Evolutionary conservation across 2,888 invertebrate genomes (phyloP).

Genomic region (Drosophila hamatofila): DNA sequence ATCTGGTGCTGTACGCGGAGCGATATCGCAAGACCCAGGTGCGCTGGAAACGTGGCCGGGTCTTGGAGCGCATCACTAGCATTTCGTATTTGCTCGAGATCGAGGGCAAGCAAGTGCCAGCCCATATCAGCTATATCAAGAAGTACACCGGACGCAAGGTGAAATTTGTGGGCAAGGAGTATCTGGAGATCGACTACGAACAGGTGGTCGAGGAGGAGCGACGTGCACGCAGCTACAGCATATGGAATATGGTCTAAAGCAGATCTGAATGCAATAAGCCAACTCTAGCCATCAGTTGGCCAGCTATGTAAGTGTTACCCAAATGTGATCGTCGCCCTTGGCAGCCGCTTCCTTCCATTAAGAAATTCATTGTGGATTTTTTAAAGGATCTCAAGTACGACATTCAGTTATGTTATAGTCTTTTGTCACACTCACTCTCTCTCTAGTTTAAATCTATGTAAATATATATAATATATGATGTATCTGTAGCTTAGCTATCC

Average conservation of each 20-base stretch:
- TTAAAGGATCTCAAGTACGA: constrained; percentile 81
- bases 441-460: constrained; percentile 36
- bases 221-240: constrained; percentile 82
- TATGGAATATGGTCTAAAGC: constrained; percentile 83
- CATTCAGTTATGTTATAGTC: constrained; percentile 75
- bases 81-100: constrained; percentile 84
- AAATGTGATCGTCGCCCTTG: constrained; percentile 40
- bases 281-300: neutral
- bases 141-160: constrained; percentile 84
- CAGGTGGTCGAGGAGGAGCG: constrained; percentile 83
- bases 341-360: constrained; percentile 46
- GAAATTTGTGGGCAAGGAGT: constrained; percentile 84
- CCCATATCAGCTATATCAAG: constrained; percentile 84
- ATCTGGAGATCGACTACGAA: constrained; percentile 85
- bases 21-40: constrained; percentile 83
- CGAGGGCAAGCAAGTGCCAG: constrained; percentile 83
- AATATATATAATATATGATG: constrained; percentile 23
- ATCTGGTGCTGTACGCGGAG: constrained; percentile 83
- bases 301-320: constrained; percentile 27
- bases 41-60: constrained; percentile 82
- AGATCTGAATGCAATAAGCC: neutral
- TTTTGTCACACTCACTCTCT: constrained; percentile 32
- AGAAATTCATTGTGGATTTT: constrained; percentile 69
- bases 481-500: constrained; percentile 51
- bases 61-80: constrained; percentile 84